Evolutionary conservation across 2,113 vertebrate genomes (phyloP).

Genomic region (Hemichromis elongatus): DNA sequence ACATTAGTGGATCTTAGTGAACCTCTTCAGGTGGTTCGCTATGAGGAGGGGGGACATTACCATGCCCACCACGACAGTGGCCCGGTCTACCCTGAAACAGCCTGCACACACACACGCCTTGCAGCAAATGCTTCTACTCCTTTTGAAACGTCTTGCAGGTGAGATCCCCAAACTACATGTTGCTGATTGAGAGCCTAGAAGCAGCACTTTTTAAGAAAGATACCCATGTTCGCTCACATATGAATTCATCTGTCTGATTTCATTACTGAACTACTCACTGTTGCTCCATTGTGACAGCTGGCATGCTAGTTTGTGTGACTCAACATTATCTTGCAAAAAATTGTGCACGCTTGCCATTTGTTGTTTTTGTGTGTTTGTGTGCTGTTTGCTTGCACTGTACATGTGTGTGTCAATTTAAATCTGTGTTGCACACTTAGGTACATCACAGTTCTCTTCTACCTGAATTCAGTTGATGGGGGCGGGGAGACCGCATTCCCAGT

Average conservation of each 20-base stretch:
- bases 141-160: slow-evolving; percentile 97
- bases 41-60: slow-evolving; percentile 93
- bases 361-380: neutral
- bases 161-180: slow-evolving; percentile 18
- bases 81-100: slow-evolving; percentile 90
- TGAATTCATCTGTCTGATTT: neutral
- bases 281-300: slow-evolving; percentile 62
- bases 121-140: slow-evolving; percentile 83
- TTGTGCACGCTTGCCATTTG: neutral
- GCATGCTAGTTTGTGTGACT: slow-evolving; percentile 7
- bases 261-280: neutral
- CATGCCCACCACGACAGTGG: slow-evolving; percentile 97
- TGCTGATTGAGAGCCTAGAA: neutral
- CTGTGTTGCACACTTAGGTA: slow-evolving; percentile 81
- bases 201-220: neutral
- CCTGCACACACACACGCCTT: slow-evolving; percentile 91
- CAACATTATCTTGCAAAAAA: neutral
- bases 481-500: slow-evolving; percentile 97
- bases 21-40: slow-evolving; percentile 92
- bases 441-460: slow-evolving; percentile 96
- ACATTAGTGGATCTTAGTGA: slow-evolving; percentile 92
- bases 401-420: slow-evolving; percentile 51
- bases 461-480: slow-evolving; percentile 96
- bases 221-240: neutral
- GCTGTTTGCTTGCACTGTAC: slow-evolving; percentile 18